Evolutionary conservation across 2,113 vertebrate species (phyloP).

Genomic region (Sebastes fasciatus): DNA sequence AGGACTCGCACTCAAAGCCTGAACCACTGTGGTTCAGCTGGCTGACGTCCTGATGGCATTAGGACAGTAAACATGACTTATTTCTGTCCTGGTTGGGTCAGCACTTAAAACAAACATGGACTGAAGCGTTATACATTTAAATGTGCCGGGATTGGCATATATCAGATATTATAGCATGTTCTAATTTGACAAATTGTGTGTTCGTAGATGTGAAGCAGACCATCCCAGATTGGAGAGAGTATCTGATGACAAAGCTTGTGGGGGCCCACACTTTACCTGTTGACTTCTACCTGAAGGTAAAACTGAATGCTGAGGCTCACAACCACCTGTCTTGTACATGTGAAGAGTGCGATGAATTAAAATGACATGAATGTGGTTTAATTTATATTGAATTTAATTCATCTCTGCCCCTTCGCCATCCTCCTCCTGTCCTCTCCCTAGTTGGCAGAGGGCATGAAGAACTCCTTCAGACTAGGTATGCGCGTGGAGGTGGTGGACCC

Average conservation of each 20-base stretch:
- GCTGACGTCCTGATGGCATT: not conserved
- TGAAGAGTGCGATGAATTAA: not conserved
- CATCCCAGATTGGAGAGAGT: slow-evolving; percentile 91
- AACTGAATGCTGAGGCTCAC: not conserved
- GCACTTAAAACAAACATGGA: no score
- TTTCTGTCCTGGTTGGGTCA: not conserved
- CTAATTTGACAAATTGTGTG: not conserved
- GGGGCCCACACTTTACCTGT: slow-evolving; percentile 92
- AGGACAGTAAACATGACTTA: not conserved
- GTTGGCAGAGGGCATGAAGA: slow-evolving; percentile 93
- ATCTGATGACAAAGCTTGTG: slow-evolving; percentile 93
- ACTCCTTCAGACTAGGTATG: slow-evolving; percentile 89
- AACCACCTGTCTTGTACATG: not conserved
- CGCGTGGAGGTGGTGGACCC: slow-evolving; percentile 95
- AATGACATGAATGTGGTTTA: not conserved
- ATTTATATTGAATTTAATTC: not conserved
- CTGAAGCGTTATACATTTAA: no score
- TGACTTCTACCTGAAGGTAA: slow-evolving; percentile 95
- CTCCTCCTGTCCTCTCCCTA: slow-evolving; percentile 55
- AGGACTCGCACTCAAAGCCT: slow-evolving; percentile 47
- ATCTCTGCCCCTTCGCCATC: not conserved
- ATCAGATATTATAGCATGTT: not conserved
- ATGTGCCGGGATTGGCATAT: no score
- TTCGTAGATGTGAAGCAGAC: slow-evolving; percentile 74
- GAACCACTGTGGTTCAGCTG: no score